Evolutionary conservation across 2,113 vertebrate genomes (phyloP), one percentile per base, ranked within the genome.

Genomic region (Bambusicola thoracicus): DNA sequence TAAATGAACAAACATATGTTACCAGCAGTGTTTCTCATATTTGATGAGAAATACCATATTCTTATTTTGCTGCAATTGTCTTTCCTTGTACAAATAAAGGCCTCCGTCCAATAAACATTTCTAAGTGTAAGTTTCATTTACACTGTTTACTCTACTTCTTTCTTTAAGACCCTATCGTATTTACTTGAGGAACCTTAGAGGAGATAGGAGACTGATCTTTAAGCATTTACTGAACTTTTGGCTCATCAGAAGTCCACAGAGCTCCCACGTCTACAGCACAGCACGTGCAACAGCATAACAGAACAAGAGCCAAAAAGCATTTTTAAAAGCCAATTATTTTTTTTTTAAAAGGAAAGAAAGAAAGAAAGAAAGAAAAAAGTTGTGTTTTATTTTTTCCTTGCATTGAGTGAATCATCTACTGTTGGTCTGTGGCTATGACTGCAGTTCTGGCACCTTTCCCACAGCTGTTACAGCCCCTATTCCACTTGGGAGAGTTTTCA

Each of bases 1-100:
- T 87, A 95, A 96, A 59, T 40, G 82, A 93, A 49, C 79, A 87
- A 83, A 46, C 93, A 96, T 94, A 94, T 94, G 92, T 68, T 91
- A 67, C 59, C 48, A 90, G 56, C 76, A 94, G 53, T 56, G n/a
- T 92, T 91, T 85, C 76, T 90, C 73, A 29, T 91, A 76, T 88
- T 90, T 77, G 56, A 85, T 78, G 91, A 87, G 46, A 61, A 78
- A 93, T 91, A 83, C 61, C 93, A 83, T 94, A 78, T 83, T 91
- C 80, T 93, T 93, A 5, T 89, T 95, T 91, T 92, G 46, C 85
- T 92, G 76, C 68, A 86, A 75, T 91, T 85, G 72, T 87, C 72
- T 94, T 82, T 82, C 38, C 79, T 22, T 75, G 36, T 87, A 51
- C 56, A 94, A 93, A 94, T 83, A 95, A 85, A 86, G 72, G 73